phyloP scores from a whole-genome alignment of 2,888 invertebrate species.

The Chromoteleia sp. region DNA sequence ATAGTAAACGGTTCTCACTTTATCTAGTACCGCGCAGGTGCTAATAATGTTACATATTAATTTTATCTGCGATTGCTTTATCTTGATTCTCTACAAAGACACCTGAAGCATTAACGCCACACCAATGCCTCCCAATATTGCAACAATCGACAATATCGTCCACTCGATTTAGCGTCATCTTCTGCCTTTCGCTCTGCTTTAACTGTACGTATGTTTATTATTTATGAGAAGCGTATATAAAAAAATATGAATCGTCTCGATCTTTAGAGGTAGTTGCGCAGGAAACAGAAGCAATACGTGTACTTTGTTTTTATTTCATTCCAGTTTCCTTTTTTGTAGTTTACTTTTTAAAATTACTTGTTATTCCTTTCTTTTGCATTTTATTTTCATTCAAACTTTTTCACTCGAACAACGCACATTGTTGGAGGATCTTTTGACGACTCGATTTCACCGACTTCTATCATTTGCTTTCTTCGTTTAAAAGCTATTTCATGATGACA shows the following conservation, averaged over 20 bases:
- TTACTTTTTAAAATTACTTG: constrained; percentile 43
- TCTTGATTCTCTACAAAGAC: constrained; percentile 39
- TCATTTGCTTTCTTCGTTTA: constrained; percentile 13
- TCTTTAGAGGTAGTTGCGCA: constrained; percentile 82
- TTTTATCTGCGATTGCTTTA: constrained; percentile 24
- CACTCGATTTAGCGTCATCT: constrained; percentile 43
- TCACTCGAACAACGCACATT: constrained; percentile 61
- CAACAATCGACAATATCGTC: constrained; percentile 39
- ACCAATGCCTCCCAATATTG: constrained; percentile 39
- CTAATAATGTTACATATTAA: constrained; percentile 47
- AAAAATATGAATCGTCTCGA: constrained; percentile 81
- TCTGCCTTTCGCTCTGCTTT: constrained; percentile 73
- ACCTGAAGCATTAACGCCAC: constrained; percentile 45
- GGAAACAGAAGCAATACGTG: constrained; percentile 80
- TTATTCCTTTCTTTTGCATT: constrained; percentile 47
- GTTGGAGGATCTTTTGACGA: constrained; percentile 37
- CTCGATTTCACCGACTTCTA: constrained; percentile 21
- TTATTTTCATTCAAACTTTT: constrained; percentile 14
- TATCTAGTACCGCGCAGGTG: constrained; percentile 44
- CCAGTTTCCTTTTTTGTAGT: constrained; percentile 43
- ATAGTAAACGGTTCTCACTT: constrained; percentile 37
- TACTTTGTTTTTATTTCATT: constrained; percentile 61
- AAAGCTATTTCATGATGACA: constrained; percentile 32
- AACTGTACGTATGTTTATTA: constrained; percentile 72
- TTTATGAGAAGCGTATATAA: constrained; percentile 79